Base-by-base conservation (phyloP, 2,888 invertebrate genomes). In the Rhorus exstirpatorius region DNA sequence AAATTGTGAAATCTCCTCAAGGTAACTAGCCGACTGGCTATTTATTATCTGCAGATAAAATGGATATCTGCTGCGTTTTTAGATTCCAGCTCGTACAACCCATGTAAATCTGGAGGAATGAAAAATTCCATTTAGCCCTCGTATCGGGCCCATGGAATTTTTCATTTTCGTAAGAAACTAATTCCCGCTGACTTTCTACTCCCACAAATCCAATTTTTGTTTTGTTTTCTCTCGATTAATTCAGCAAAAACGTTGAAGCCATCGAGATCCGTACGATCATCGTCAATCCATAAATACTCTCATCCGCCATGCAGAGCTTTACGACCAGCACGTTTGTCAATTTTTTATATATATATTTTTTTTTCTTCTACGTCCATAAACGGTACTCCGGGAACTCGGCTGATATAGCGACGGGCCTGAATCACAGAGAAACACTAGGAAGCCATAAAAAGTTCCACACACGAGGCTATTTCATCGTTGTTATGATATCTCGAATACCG, bases 381-480 rank as follows among this genome's bases (percentile, higher is more conserved):
- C 21, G 78, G 78, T 51, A 79, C 72, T 46, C 35, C 26, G 24
- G 14, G 63, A 12, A 6, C 35, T 46, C 21, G 2, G 17, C 41
- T 1, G 44, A 26, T 21, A 38, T 72, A 58, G 46, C 14, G 14
- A 21, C 46, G 71, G 63, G 53, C 31, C 55, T 41, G 65, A 79
- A 63, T 68, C 68, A 71, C 63, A 58, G 41, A 49, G 31, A 71
- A 58, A 51, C 31, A 2, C 55, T 17, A 71, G 21, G 41, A 14
- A 44, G 58, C 65, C 41, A 67, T 76, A 49, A 72, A 81, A 81
- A 65, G 51, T 51, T 65, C 76, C 67, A 67, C 21, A 31, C 49
- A 49, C 55, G 63, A 63, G 17, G 24, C 55, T 6, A 51, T 35
- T 8, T 14, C 17, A 26, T 31, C 31, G 8, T 12, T 61, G 19